Conservation (phyloP, 2,888 invertebrate genomes). For the Lithophane semibrunnea region DNA sequence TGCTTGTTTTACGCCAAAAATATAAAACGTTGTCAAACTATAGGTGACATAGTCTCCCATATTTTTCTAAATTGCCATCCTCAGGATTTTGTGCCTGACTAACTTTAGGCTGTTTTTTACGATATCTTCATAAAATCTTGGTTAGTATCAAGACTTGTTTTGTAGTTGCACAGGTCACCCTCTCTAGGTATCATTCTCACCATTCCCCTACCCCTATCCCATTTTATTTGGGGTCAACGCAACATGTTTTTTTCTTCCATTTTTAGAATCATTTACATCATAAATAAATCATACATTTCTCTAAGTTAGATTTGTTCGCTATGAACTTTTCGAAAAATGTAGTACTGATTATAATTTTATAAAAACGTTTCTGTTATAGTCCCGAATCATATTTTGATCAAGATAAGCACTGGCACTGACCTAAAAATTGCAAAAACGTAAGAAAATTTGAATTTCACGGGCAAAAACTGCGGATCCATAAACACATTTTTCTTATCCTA, state of each 20-base stretch:
- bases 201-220: neutral
- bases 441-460: no score
- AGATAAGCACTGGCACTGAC: no score
- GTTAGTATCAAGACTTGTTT: constrained; percentile 1
- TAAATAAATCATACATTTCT: no score
- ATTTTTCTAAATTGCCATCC: constrained; percentile 44
- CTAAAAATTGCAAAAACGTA: no score
- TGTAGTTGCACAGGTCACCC: neutral
- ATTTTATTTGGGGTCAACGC: neutral
- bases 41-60: constrained; percentile 36
- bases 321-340: no score
- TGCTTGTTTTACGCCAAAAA: constrained; percentile 17
- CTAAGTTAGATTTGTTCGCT: no score
- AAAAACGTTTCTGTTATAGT: no score
- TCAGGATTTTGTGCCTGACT: constrained; percentile 19
- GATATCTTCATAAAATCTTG: constrained; percentile 27
- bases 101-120: constrained; percentile 43
- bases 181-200: neutral
- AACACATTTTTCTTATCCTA: no score
- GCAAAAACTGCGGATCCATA: no score
- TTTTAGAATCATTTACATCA: no score
- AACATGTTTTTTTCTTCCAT: neutral
- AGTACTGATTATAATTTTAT: no score
- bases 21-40: constrained; percentile 38
- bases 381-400: no score